Base-by-base conservation (phyloP, 2,113 vertebrate species). In the Sturnira hondurensis region DNA sequence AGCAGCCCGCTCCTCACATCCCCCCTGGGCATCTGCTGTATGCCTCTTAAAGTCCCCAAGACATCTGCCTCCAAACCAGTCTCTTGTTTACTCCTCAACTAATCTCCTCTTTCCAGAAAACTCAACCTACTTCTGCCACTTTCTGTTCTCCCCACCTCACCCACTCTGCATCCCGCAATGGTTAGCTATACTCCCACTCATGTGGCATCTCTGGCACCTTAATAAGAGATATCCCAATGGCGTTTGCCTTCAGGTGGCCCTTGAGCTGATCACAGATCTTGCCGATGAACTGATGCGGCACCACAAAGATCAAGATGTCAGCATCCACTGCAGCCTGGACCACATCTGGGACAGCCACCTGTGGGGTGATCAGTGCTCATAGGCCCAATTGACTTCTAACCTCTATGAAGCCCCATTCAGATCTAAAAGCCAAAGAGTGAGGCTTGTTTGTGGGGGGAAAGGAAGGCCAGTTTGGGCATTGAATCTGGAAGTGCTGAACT, bases 241-340 rank as follows among this genome's bases (percentile, higher is more conserved):
- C 93, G 0, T 99, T 99, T 70, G 99, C 98, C 98, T 99, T 99
- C 97, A 99, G 98, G 4, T 99, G 99, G 77, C 98, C 98, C 97
- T 99, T 99, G 96, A 99, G 99, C 97, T 99, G 99, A 92, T 99
- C 99, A 5, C 99, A 99, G 58, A 99, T 97, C 93, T 98, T 98
- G 80, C 98, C 41, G 0, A 99, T 98, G 93, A 99, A 99, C 98
- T 99, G 99, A 96, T 99, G 99, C 5, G 99, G 99, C 71, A 99
- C 99, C 97, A 99, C 99, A 0, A 99, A 99, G 87, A 99, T 98
- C 52, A 99, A 98, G 95, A 99, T 97, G 94, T 99, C 99, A 0
- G 99, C 99, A 77, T 98, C 99, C 0, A 98, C 98, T 1, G 99
- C 99, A 14, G 99, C 99, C 73, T 99, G 99, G 11, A 98, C 97